These are phyloP conservation scores for Girardia tigrina DNA, from an alignment of 2,888 invertebrate species.

Conservation along the genomic window DNA sequence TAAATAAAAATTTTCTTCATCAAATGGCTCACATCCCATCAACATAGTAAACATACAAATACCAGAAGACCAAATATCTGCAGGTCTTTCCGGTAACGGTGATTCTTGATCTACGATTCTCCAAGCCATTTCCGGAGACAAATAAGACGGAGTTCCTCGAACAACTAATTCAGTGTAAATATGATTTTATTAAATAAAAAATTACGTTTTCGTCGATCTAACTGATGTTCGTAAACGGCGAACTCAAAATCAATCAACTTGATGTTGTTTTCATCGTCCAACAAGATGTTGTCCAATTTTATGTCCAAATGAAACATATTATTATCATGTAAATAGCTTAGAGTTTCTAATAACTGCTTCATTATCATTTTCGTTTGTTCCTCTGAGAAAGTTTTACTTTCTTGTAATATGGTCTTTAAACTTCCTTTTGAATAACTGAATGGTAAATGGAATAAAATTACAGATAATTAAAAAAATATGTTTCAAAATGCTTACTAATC, in stretches of 20 bases:
- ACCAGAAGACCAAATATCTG: background rate
- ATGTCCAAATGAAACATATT: background rate
- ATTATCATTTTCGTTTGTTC: background rate
- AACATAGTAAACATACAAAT: constrained; percentile 4
- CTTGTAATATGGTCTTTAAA: background rate
- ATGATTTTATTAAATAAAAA: background rate
- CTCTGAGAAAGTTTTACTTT: background rate
- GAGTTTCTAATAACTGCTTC: background rate
- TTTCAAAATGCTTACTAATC: no score
- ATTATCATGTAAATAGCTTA: background rate
- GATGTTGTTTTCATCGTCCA: background rate
- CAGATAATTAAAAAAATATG: no score
- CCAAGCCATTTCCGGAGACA: background rate
- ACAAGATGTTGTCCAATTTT: constrained; percentile 3
- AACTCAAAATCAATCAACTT: background rate
- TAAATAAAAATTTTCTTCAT: background rate
- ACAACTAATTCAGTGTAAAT: no score
- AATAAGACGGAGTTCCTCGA: background rate
- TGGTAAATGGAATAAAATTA: no score
- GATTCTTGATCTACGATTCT: background rate
- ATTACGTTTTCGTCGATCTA: background rate
- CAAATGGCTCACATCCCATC: background rate
- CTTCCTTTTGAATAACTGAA: background rate
- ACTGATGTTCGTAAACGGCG: background rate
- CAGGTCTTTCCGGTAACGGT: background rate